phyloP scores from a whole-genome alignment of 2,113 vertebrate genomes.

The Halichoeres trimaculatus region DNA sequence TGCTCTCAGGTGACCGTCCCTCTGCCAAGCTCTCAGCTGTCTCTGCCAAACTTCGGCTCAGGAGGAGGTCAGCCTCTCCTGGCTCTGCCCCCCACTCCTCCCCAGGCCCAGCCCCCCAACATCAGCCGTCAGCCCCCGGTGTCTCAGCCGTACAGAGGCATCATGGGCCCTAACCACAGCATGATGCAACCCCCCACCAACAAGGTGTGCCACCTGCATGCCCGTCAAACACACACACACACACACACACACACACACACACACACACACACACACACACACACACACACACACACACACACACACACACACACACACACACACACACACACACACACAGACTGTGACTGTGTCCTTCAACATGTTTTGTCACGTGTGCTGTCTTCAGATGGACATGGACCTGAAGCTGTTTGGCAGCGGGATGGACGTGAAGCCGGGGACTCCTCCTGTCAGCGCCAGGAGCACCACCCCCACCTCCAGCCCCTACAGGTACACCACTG shows the following conservation, averaged over 20 bases:
- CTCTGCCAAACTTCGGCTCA: constrained; percentile 93
- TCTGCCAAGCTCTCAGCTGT: constrained; percentile 93
- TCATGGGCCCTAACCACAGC: constrained; percentile 91
- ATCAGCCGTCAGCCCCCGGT: constrained; percentile 90
- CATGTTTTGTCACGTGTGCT: constrained; percentile 7
- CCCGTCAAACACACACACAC: no score
- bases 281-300: no score
- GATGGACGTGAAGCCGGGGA: constrained; percentile 97
- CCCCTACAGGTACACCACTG: constrained; percentile 90
- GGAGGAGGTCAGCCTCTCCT: constrained; percentile 93
- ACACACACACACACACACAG: no score
- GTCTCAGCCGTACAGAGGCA: constrained; percentile 90
- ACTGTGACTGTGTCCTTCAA: neutral
- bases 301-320: no score
- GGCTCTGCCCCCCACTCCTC: constrained; percentile 91
- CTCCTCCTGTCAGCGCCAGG: constrained; percentile 90
- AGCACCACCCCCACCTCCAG: constrained; percentile 97
- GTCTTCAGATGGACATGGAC: constrained; percentile 95
- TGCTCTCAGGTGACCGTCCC: constrained; percentile 90
- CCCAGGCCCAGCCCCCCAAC: constrained; percentile 90
- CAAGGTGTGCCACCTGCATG: constrained; percentile 84
- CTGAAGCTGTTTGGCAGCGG: constrained; percentile 93
- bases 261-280: no score
- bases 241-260: no score
- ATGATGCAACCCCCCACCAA: constrained; percentile 93